Percentiles rank a stretch among this genome's conserved stretches.
These are phyloP conservation scores for Drosophila santomea DNA, from an alignment of 1,140 invertebrate species.

Conservation along the genomic window DNA sequence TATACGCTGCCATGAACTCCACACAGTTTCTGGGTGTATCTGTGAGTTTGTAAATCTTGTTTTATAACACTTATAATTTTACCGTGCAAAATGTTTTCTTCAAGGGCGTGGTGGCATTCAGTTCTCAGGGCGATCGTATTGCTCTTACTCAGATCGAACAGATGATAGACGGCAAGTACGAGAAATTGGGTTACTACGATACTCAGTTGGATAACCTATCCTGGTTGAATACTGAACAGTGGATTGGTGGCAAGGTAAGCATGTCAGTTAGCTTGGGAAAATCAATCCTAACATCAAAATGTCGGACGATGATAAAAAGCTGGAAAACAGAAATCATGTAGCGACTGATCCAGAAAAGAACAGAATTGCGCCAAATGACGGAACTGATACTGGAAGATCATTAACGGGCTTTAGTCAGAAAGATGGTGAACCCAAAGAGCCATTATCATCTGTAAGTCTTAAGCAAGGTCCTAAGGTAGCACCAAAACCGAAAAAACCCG, in stretches of 20 bases:
- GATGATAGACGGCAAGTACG: constrained; percentile 97
- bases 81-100: constrained; percentile 34
- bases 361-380: background rate
- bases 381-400: background rate
- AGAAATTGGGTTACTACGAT: constrained; percentile 98
- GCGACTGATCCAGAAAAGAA: background rate
- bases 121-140: constrained; percentile 98
- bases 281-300: constrained; percentile 5
- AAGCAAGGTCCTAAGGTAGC: background rate
- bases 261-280: constrained; percentile 9
- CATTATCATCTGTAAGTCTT: background rate
- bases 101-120: constrained; percentile 97
- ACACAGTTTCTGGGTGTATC: constrained; percentile 99
- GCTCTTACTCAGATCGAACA: constrained; percentile 99
- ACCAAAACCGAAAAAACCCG: background rate
- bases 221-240: constrained; percentile 95
- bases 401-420: no score
- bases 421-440: background rate
- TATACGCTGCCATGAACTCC: constrained; percentile 98
- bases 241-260: constrained; percentile 90
- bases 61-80: background rate
- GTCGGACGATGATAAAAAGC: constrained; percentile 24
- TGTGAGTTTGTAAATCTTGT: constrained; percentile 87
- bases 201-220: constrained; percentile 97
- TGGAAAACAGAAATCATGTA: background rate